A percentile compares a stretch with the other conserved stretches of the same genome.
These are phyloP conservation scores for Alca torda DNA, from an alignment of 2,797 vertebrate genomes.

Conservation along the genomic window DNA sequence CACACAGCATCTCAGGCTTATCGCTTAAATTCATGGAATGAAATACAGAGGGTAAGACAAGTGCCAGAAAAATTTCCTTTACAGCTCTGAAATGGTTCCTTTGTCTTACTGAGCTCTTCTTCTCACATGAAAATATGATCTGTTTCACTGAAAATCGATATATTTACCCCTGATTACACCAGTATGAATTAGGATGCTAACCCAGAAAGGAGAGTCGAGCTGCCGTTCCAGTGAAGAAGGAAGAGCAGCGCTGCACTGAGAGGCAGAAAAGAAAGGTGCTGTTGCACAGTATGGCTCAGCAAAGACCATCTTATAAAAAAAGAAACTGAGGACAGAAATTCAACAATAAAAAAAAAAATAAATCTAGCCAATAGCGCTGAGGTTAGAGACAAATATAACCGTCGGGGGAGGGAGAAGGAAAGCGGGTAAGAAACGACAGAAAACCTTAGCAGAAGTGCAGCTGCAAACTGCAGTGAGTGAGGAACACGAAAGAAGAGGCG, in stretches of 20 bases:
- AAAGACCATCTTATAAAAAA: not conserved
- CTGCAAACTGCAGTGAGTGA: not conserved
- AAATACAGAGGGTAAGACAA: not conserved
- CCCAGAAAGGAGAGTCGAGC: not conserved
- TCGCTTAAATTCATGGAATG: not conserved
- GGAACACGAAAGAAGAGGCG: not conserved
- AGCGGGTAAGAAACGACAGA: not conserved
- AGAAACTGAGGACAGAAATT: not conserved
- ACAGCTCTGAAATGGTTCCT: not conserved
- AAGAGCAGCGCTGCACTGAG: not conserved
- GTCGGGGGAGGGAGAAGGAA: not conserved
- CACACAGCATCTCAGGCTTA: not conserved
- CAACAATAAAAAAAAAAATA: not conserved
- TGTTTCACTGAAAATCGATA: not conserved
- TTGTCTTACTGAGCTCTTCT: not conserved
- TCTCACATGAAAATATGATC: not conserved
- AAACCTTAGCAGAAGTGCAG: not conserved
- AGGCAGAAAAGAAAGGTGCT: not conserved
- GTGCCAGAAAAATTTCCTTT: not conserved
- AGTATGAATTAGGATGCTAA: not conserved
- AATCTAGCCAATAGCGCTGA: not conserved
- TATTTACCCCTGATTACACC: not conserved
- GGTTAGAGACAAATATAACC: not conserved
- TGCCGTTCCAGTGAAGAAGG: not conserved
- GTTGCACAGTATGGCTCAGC: not conserved